These are phyloP conservation scores for Ellobium chinense DNA, from an alignment of 2,888 invertebrate species.

Conservation along the genomic window DNA sequence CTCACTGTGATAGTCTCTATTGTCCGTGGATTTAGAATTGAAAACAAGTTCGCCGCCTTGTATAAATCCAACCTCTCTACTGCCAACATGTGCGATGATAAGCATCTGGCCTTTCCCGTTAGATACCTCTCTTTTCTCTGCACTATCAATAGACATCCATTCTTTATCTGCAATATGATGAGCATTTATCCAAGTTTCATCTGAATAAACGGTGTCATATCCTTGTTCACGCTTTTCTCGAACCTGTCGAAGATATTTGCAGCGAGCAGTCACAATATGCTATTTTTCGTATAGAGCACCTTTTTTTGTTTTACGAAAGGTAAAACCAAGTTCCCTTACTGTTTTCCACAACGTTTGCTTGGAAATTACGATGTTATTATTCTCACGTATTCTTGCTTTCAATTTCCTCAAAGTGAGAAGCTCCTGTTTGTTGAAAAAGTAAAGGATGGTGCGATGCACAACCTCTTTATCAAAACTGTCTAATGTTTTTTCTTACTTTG, in stretches of 20 bases:
- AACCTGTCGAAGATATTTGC: not conserved
- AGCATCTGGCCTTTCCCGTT: not conserved
- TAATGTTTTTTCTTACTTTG: not conserved
- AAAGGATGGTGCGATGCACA: not conserved
- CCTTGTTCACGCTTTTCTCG: not conserved
- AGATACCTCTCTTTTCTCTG: not conserved
- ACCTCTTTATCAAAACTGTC: not conserved
- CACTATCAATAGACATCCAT: not conserved
- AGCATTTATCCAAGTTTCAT: slow-evolving; percentile 5
- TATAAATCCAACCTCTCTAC: not conserved
- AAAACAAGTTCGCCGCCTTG: not conserved
- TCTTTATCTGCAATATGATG: not conserved
- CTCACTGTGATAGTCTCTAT: not conserved
- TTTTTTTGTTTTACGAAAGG: not conserved
- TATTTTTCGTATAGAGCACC: not conserved
- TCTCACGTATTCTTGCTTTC: not conserved
- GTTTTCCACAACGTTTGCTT: not conserved
- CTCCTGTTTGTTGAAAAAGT: not conserved
- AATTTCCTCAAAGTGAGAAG: not conserved
- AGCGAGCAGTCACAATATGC: not conserved
- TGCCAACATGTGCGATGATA: not conserved
- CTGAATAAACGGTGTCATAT: not conserved
- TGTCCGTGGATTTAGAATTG: not conserved
- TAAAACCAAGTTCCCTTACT: not conserved
- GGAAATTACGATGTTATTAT: not conserved